Evolutionary conservation across 2,113 vertebrate genomes (phyloP).

Genomic region (Euleptes europaea): DNA sequence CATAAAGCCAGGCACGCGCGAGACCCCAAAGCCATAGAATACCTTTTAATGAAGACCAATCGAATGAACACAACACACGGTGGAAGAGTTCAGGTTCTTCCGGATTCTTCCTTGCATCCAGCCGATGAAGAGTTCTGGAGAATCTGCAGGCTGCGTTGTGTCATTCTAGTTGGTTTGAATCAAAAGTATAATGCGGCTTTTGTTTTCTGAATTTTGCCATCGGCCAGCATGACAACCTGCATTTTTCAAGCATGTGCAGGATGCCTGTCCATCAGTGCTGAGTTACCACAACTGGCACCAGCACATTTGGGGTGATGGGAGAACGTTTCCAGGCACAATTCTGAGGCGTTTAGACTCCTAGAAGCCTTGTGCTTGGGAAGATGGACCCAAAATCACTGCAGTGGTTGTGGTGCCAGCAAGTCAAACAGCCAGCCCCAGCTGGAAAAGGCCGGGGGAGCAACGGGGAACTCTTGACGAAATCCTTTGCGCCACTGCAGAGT

Average conservation of each 20-base stretch:
- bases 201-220: too few relatives aligned
- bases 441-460: constrained; percentile 1
- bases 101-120: too few relatives aligned
- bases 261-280: not conserved
- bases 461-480: not conserved
- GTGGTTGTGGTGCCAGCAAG: not conserved
- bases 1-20: too few relatives aligned
- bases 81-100: too few relatives aligned
- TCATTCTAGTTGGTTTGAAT: too few relatives aligned
- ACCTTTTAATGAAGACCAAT: too few relatives aligned
- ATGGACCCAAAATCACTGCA: not conserved
- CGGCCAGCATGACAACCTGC: not conserved
- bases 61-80: too few relatives aligned
- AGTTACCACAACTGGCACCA: not conserved
- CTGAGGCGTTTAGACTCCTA: not conserved
- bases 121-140: too few relatives aligned
- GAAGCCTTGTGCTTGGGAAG: not conserved
- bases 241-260: not conserved
- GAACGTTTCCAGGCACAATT: not conserved
- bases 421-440: constrained; percentile 2
- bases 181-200: too few relatives aligned
- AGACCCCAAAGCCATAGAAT: too few relatives aligned
- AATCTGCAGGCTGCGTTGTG: too few relatives aligned
- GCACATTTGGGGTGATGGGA: not conserved
- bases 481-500: not conserved